phyloP scores from a whole-genome alignment of 2,113 vertebrate species.

The Gulo gulo region DNA sequence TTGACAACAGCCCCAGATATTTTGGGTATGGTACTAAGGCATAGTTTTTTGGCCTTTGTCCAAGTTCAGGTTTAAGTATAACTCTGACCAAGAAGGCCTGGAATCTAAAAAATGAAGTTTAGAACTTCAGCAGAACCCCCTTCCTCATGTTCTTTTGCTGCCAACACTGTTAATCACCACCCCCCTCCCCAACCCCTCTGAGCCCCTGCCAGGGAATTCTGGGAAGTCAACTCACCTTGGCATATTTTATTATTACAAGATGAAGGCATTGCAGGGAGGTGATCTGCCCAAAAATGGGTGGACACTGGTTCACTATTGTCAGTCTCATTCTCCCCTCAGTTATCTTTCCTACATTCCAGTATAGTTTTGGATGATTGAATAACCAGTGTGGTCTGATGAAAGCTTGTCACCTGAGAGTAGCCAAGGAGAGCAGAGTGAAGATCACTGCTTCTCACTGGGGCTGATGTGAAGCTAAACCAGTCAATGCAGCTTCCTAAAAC shows the following conservation, averaged over 20 bases:
- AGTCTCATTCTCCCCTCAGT: neutral
- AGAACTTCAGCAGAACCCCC: neutral
- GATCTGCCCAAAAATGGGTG: neutral
- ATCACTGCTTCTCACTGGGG: neutral
- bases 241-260: neutral
- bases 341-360: constrained; percentile 14
- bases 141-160: neutral
- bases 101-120: constrained; percentile 51
- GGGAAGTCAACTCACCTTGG: neutral
- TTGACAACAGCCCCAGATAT: constrained; percentile 43
- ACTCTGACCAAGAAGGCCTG: constrained; percentile 12
- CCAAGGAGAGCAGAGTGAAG: neutral
- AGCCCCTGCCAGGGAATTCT: neutral
- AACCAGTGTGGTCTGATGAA: neutral
- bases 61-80: constrained; percentile 45
- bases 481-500: neutral
- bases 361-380: neutral
- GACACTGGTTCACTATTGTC: neutral
- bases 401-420: neutral
- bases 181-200: fast-evolving
- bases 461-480: neutral
- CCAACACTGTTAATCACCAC: neutral
- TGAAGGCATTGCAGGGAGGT: neutral
- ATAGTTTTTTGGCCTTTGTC: constrained; percentile 48
- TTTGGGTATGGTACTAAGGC: neutral